Conservation (phyloP, 2,888 invertebrate genomes). For the Adineta ricciae region DNA sequence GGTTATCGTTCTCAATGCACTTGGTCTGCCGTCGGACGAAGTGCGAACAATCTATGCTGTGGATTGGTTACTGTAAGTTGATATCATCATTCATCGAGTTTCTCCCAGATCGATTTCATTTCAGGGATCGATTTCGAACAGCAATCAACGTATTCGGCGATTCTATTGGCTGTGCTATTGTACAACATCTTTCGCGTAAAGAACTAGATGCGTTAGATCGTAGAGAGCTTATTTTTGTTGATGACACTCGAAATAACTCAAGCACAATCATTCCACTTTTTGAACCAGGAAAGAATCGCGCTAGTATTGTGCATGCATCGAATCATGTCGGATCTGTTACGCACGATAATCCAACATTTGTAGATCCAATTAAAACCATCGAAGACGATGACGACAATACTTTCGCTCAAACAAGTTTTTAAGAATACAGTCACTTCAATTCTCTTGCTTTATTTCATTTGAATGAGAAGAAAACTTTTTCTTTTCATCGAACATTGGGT, state of each 20-base stretch:
- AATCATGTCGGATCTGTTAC: not conserved
- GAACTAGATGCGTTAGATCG: slow-evolving; percentile 24
- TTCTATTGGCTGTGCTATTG: slow-evolving; percentile 25
- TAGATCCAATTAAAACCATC: not conserved
- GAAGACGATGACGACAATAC: not conserved
- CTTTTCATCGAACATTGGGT: no score
- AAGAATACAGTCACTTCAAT: not conserved
- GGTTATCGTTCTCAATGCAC: slow-evolving; percentile 59
- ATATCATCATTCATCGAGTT: not conserved
- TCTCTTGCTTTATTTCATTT: no score
- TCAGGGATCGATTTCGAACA: slow-evolving; percentile 30
- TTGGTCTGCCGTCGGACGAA: slow-evolving; percentile 59
- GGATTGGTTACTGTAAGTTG: slow-evolving; percentile 61
- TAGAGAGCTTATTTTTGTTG: not conserved
- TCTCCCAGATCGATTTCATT: not conserved
- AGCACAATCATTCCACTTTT: not conserved
- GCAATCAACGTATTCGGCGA: slow-evolving; percentile 32
- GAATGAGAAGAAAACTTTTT: no score
- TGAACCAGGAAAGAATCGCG: not conserved
- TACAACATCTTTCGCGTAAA: slow-evolving; percentile 24
- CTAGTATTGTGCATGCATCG: no score
- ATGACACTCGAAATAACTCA: not conserved
- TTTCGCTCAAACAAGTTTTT: not conserved
- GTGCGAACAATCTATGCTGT: slow-evolving; percentile 60
- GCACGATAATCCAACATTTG: not conserved